These are phyloP conservation scores for Sturnira hondurensis DNA, from an alignment of 2,113 vertebrate species.

Conservation along the genomic window DNA sequence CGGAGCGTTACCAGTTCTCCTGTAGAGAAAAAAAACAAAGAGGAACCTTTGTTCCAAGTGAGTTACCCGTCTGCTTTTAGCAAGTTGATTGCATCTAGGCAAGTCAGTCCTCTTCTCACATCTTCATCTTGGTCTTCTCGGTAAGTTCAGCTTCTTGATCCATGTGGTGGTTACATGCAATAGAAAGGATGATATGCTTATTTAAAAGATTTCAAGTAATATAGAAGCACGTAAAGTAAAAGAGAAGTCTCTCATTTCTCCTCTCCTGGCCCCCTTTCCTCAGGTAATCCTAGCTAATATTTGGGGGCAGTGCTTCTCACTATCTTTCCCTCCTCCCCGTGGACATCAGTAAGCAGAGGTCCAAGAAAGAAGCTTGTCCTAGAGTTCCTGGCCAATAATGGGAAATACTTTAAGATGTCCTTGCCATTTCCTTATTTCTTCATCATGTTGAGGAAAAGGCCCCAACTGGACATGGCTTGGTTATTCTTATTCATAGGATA, in stretches of 20 bases:
- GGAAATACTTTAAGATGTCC: not conserved
- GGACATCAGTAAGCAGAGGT: not conserved
- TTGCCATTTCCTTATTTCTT: not conserved
- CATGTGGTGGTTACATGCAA: fast-evolving
- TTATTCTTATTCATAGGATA: not conserved
- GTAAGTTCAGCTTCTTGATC: conserved; percentile 76
- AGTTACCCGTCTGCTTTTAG: conserved; percentile 97
- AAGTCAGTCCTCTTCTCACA: conserved; percentile 87
- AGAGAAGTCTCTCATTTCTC: not conserved
- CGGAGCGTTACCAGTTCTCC: conserved; percentile 83
- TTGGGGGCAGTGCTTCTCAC: not conserved
- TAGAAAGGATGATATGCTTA: not conserved
- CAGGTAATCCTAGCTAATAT: not conserved
- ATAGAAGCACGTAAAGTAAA: not conserved
- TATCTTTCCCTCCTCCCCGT: not conserved
- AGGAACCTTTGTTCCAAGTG: conserved; percentile 87
- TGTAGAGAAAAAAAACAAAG: conserved; percentile 82
- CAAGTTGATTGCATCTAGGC: conserved; percentile 89
- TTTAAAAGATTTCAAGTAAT: not conserved
- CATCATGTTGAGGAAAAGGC: not conserved
- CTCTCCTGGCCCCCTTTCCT: not conserved
- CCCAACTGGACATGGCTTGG: not conserved
- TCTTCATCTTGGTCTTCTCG: conserved; percentile 93
- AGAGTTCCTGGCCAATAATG: not conserved
- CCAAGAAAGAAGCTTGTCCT: not conserved